Evolutionary conservation across 2,113 vertebrate genomes (phyloP).

Genomic region (Dicrurus megarhynchus): DNA sequence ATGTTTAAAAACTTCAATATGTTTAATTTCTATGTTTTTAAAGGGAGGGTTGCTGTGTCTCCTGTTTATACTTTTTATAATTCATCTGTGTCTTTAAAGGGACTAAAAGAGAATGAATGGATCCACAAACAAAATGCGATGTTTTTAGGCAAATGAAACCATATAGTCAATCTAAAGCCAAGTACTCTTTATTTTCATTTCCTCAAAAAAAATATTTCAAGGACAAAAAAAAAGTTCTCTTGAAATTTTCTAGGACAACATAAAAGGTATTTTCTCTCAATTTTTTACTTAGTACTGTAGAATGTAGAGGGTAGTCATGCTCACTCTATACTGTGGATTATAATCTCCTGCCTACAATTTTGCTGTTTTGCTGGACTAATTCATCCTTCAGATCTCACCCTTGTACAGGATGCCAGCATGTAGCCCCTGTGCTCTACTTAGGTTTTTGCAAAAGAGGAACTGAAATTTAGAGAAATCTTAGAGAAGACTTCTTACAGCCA

Average conservation of each 20-base stretch:
- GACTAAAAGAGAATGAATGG: not conserved
- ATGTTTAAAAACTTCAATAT: not conserved
- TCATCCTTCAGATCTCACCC: not conserved
- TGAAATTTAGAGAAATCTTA: not conserved
- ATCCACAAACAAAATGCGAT: not conserved
- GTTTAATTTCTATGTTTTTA: not conserved
- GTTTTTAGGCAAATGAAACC: not conserved
- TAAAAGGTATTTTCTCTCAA: not conserved
- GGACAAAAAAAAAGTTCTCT: not conserved
- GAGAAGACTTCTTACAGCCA: not conserved
- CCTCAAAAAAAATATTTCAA: not conserved
- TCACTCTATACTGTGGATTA: not conserved
- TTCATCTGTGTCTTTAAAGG: not conserved
- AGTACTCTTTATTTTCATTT: not conserved
- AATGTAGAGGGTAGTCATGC: not conserved
- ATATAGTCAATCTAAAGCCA: not conserved
- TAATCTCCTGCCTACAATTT: not conserved
- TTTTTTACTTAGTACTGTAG: not conserved
- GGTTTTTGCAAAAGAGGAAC: not conserved
- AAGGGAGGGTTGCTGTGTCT: not conserved
- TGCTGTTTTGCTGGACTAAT: not conserved
- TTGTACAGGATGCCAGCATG: not conserved
- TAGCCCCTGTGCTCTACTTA: not conserved
- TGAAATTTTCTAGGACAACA: not conserved
- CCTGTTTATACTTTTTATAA: not conserved